These are phyloP conservation scores for Oscheius sp. DNA, from an alignment of 2,888 invertebrate genomes.

Conservation along the genomic window DNA sequence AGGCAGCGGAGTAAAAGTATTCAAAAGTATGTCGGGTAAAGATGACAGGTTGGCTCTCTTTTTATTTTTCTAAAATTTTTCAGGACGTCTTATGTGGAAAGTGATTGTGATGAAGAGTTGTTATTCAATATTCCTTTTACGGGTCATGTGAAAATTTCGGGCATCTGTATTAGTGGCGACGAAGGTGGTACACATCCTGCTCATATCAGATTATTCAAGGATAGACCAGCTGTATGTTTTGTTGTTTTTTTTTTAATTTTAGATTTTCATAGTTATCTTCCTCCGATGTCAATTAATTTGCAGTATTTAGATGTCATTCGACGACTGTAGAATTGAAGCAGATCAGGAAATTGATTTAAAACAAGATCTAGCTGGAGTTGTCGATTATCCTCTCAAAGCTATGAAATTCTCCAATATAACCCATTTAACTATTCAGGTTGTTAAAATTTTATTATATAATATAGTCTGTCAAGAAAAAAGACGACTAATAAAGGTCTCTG, in stretches of 20 bases:
- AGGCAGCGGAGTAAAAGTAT: constrained; percentile 87
- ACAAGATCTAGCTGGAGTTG: constrained; percentile 56
- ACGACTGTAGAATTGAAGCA: constrained; percentile 80
- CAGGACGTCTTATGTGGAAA: constrained; percentile 80
- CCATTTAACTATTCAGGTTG: constrained; percentile 90
- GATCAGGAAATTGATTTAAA: constrained; percentile 71
- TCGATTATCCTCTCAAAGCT: constrained; percentile 76
- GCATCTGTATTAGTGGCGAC: constrained; percentile 90
- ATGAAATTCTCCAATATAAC: constrained; percentile 90
- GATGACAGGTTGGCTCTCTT: constrained; percentile 80
- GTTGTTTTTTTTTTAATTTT: not conserved
- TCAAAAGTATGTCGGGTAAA: constrained; percentile 87
- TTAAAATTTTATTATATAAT: constrained; percentile 75
- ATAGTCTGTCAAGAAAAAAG: no score
- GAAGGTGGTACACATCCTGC: constrained; percentile 85
- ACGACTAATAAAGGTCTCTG: no score
- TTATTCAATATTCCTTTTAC: constrained; percentile 97
- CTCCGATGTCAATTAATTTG: not conserved
- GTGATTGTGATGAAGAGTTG: constrained; percentile 94
- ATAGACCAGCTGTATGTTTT: constrained; percentile 61
- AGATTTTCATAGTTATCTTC: not conserved
- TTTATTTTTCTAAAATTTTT: not conserved
- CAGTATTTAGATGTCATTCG: constrained; percentile 88
- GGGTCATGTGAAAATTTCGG: constrained; percentile 90
- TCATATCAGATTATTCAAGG: constrained; percentile 83